These are phyloP conservation scores for Xestobium rufovillosum DNA, from an alignment of 2,888 invertebrate species.

Conservation along the genomic window DNA sequence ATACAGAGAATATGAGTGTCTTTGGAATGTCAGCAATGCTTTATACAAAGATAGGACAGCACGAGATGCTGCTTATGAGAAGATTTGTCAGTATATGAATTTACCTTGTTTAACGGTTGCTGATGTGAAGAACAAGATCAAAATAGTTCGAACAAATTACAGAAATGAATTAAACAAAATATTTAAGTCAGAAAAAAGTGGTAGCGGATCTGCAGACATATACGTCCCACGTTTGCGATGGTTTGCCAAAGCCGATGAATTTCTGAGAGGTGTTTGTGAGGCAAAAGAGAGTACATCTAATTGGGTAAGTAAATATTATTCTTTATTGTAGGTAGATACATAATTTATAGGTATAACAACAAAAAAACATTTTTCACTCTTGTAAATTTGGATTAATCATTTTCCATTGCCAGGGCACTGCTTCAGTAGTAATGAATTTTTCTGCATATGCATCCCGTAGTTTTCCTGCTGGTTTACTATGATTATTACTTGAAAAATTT, in stretches of 20 bases:
- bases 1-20: no score
- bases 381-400: no score
- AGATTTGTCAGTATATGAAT: no score
- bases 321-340: no score
- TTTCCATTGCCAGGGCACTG: conserved; percentile 25
- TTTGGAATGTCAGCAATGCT: no score
- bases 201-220: conserved; percentile 21
- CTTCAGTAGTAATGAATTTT: conserved; percentile 20
- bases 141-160: conserved; percentile 28
- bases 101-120: no score
- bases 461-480: no score
- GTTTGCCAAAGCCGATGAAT: conserved; percentile 13
- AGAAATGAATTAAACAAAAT: conserved; percentile 30
- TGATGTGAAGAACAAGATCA: conserved; percentile 12
- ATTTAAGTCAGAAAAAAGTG: conserved; percentile 30
- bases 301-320: conserved; percentile 10
- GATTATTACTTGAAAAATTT: no score
- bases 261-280: conserved; percentile 12
- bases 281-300: conserved; percentile 13
- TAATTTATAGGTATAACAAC: no score
- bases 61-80: no score
- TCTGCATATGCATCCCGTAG: conserved; percentile 22
- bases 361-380: no score
- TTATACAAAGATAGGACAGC: no score
- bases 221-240: conserved; percentile 23